Evolutionary conservation across 2,797 vertebrate genomes (phyloP), one percentile per base, ranked within the genome.

Genomic region (Erpetoichthys calabaricus): DNA sequence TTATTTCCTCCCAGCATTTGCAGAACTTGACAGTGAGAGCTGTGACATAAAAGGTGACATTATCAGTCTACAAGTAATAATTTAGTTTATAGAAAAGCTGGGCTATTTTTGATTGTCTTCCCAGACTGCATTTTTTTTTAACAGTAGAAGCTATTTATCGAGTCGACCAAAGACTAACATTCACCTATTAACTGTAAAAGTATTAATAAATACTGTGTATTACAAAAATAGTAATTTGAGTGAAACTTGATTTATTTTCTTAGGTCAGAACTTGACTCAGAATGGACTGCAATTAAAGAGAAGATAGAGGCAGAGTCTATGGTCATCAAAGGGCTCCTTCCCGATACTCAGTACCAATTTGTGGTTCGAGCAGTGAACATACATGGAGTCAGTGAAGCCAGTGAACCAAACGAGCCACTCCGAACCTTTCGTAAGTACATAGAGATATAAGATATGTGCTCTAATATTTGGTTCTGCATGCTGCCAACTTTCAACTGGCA

Each of bases 261-360:
- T 77, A 98, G 94, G 73, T 88, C 93, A 63, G 92, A 94, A 69
- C 79, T 91, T 61, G 93, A 97, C 76, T 82, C 80, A 1, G 89
- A 85, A 57, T 98, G 94, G 94, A 91, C 85, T 0, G 74, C 83
- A 57, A 95, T 97, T 63, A 87, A 82, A 51, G 92, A 97, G 64
- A 84, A 80, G 58, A 86, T 97, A 62, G 82, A 88, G 71, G 84
- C 90, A 41, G 89, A 86, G 63, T 94, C 94, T 58, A 92, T 95
- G 90, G 89, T 97, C 58, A 75, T 97, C 64, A 96, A 91, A 71
- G 93, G 90, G 46, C 74, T 98, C 42, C 66, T 86, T 45, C 87
- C 92, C 1, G 85, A 94, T 56, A 90, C 88, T 0, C 81, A 84
- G 65, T 97, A 97, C 67, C 92, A 90, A 80, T 98, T 98, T 76